Base-by-base conservation (phyloP, 2,888 invertebrate species). In the Spatulosminthurus flaviceps region DNA sequence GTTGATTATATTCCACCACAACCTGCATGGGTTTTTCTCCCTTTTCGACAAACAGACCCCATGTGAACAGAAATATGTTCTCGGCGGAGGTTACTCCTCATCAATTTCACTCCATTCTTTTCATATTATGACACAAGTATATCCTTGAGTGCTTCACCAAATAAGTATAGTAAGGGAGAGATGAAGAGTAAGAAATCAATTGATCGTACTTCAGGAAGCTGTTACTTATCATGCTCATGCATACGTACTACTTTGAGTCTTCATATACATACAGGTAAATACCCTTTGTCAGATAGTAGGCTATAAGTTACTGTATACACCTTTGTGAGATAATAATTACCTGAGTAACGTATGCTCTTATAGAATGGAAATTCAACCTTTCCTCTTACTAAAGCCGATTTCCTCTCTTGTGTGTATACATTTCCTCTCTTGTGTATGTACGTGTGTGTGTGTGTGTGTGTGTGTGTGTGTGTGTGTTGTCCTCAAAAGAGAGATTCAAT, bases 21-120 rank as follows among this genome's bases (percentile, higher is more conserved):
- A n/a, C n/a, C 51, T 51, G 19, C 51, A 19, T 11, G 51, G 51
- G 19, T 51, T 51, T 13, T 41, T 13, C 51, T 51, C 51, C 51
- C 51, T 51, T 51, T 51, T 51, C 51, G 51, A 51, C 51, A 51
- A 51, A 51, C 51, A 51, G 51, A 51, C 51, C 51, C 51, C 51
- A 51, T 51, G 51, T 51, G 51, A 51, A 51, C 51, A 19, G 51
- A 51, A 51, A 51, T 51, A 51, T 51, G 51, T 51, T 51, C n/a
- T 51, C 19, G 16, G 16, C 51, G 5, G 51, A 51, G 51, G 51
- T 51, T 51, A 19, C 51, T 19, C 9, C 51, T 51, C 51, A 51
- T 51, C 51, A 51, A 51, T 51, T 51, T 51, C 51, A 51, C 51
- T 51, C 51, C 51, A 51, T 51, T 51, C 51, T 51, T 51, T 51